A percentile compares a stretch with the other conserved stretches of the same genome.
Evolutionary conservation across 1,140 invertebrate genomes (phyloP).

Genomic region (Atta cephalotes): DNA sequence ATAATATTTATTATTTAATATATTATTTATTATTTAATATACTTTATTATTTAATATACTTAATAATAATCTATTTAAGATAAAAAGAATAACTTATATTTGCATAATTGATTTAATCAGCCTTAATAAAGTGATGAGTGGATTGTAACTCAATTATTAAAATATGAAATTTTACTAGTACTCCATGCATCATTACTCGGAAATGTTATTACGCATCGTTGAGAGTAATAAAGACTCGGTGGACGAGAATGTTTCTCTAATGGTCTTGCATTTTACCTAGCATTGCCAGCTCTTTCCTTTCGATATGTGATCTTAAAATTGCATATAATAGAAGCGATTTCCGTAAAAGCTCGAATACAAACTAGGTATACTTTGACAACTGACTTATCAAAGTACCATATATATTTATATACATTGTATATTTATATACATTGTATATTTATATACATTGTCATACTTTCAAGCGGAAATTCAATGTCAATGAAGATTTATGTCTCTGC

Average conservation of each 20-base stretch:
- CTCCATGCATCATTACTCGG: background rate
- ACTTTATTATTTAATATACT: background rate
- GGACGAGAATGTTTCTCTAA: constrained; percentile 5
- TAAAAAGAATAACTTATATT: background rate
- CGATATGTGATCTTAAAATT: constrained; percentile 32
- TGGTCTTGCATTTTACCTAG: background rate
- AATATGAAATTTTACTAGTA: background rate
- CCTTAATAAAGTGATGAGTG: background rate
- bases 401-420: background rate
- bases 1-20: background rate
- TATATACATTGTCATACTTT: background rate
- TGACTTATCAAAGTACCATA: background rate
- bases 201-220: constrained; percentile 22
- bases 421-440: background rate
- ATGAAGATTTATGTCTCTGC: constrained; percentile 26
- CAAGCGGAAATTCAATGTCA: constrained; percentile 19
- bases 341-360: background rate
- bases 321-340: constrained; percentile 34
- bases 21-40: too few species aligned
- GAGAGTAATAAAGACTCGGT: background rate
- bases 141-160: background rate
- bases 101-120: background rate
- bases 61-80: background rate
- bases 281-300: background rate
- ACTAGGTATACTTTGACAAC: constrained; percentile 2